Evolutionary conservation across 2,888 invertebrate genomes (phyloP), one percentile per base, ranked within the genome.

Genomic region (Gasteruption jaculator): DNA sequence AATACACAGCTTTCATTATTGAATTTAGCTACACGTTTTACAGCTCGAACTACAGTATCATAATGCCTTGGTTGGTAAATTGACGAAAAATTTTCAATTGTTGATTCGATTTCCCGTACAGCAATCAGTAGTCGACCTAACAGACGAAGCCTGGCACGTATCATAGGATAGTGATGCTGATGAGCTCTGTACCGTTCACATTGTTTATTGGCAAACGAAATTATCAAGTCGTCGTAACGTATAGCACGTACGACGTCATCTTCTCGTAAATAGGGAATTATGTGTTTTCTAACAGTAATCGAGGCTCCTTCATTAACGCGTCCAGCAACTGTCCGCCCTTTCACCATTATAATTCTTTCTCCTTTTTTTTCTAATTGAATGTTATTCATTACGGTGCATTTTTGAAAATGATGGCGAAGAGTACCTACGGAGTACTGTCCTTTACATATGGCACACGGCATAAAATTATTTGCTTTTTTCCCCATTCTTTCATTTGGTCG

Each of bases 201-300:
- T 20, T 48, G 20, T 19, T 47, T 45, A 26, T 54, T 54, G 2
- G 38, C 52, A 20, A 40, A 54, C 6, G 38, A 10, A 8, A 54
- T 51, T 2, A 54, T 7, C n/a, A 52, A 33, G 36, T 40, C 25
- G 38, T 53, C 53, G 26, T 51, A 50, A 19, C 46, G 32, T 1
- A 52, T 53, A 2, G 38, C 21, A 8, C 43, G 33, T 6, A 38
- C 43, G 5, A 56, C 38, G n/a, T 45, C 40, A 35, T 53, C 50
- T 21, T 47, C 49, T 25, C 46, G 24, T 25, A 56, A n/a, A 2
- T 48, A 35, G 1, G 51, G 52, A 34, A 53, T 48, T 3, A 54
- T 35, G 11, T 8, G 30, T 15, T 37, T 20, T 10, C 44, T 31
- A 4, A 49, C 15, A 14, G 20, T 10, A 8, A 10, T 19, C 25